Evolutionary conservation across 2,797 vertebrate genomes (phyloP), one percentile per base, ranked within the genome.

Genomic region (Hypotaenidia philippensis): DNA sequence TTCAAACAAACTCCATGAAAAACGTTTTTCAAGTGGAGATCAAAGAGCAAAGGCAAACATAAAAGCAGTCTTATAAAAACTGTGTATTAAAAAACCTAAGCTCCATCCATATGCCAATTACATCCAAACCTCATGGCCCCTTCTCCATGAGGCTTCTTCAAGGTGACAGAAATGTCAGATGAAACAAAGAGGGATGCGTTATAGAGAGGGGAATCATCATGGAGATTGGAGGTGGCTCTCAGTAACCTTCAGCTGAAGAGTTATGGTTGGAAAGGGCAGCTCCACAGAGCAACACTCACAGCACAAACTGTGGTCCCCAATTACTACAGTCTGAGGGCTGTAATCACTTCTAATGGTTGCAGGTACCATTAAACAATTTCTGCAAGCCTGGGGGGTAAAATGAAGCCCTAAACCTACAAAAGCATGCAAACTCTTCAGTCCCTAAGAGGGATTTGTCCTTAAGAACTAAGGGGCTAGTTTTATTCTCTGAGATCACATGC

Each of bases 1-100:
- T 98, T 98, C 97, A 98, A 97, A 97, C 96, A 96, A 98, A 98
- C 96, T 95, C 92, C 38, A 47, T 60, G 86, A 87, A 96, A 94
- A 96, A 84, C 85, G 52, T 94, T 97, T 97, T 97, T 97, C 97
- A 96, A 97, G 93, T 94, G 89, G 94, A 98, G 97, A 98, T 98
- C 97, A 98, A 98, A 98, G 97, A 94, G 91, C 29, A 32, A 88
- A 96, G 91, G 82, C 90, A 77, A 97, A 97, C 97, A 97, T 98
- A 95, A 98, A 98, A 98, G 97, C 93, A 76, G 93, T 18, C 90
- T 64, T 98, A 96, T 97, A 97, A 98, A 96, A 98, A 96, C 76
- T 87, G 76, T 83, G 92, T 95, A 96, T 97, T 96, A 97, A 96
- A 96, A 94, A 94, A 94, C 86, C 95, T 69, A 85, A 97, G 97